Conservation (phyloP, 1,140 invertebrate genomes). For the Lasioglossum albipes region DNA sequence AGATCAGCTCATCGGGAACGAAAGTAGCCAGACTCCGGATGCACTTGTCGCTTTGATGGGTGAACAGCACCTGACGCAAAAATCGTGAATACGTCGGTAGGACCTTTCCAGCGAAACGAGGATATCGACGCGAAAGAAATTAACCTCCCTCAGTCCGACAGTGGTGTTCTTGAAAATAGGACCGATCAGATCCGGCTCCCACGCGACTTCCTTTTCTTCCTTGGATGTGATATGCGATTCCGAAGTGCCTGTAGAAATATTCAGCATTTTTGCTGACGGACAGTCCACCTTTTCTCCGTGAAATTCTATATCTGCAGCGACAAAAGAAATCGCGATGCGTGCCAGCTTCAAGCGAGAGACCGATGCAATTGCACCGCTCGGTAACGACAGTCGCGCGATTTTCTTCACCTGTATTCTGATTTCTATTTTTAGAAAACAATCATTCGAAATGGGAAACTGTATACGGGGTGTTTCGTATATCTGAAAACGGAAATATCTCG, state of each 20-base stretch:
- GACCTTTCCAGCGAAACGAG: background rate
- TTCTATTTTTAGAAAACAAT: too few relatives aligned
- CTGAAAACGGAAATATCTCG: too few relatives aligned
- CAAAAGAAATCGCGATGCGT: too few relatives aligned
- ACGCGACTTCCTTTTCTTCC: background rate
- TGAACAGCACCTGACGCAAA: conserved; percentile 42
- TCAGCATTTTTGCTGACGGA: background rate
- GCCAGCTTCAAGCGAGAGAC: too few relatives aligned
- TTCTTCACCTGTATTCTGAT: too few relatives aligned
- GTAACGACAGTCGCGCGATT: too few relatives aligned
- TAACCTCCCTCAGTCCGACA: conserved; percentile 64
- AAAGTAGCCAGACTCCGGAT: conserved; percentile 60
- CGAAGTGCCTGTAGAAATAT: background rate
- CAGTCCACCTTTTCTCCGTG: too few relatives aligned
- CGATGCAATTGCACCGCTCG: too few relatives aligned
- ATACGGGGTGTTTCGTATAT: too few relatives aligned
- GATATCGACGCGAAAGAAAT: background rate
- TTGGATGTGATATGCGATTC: background rate
- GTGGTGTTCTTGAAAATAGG: conserved; percentile 54
- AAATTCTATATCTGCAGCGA: too few relatives aligned
- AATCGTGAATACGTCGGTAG: background rate
- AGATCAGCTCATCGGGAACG: conserved; percentile 64
- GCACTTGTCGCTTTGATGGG: conserved; percentile 28
- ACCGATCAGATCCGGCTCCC: conserved; percentile 62
- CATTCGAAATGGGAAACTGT: too few relatives aligned